A percentile compares a stretch with the other conserved stretches of the same genome.
phyloP scores from a whole-genome alignment of 2,797 vertebrate genomes.

The Parauchenoglanis ngamensis region DNA sequence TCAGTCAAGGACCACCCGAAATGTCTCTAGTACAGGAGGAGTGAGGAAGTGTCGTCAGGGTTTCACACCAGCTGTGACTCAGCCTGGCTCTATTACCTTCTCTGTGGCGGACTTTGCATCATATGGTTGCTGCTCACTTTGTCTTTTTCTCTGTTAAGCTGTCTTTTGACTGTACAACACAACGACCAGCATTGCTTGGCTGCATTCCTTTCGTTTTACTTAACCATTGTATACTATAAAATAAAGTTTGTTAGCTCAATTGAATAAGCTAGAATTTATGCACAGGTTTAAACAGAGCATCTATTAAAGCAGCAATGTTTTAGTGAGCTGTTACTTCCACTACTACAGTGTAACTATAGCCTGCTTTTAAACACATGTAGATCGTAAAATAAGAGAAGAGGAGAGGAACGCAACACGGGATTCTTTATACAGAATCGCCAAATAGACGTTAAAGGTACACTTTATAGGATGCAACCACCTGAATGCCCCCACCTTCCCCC shows the following conservation, averaged over 20 bases:
- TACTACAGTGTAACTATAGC: neutral
- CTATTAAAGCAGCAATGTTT: neutral
- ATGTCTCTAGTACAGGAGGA: slow-evolving; percentile 26
- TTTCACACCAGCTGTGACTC: slow-evolving; percentile 53
- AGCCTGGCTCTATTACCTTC: slow-evolving; percentile 24
- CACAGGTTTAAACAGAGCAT: too few relatives aligned
- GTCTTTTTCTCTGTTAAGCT: slow-evolving; percentile 35
- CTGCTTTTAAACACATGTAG: neutral
- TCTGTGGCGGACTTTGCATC: slow-evolving; percentile 38
- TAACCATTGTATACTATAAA: neutral
- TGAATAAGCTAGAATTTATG: neutral
- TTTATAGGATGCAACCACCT: neutral
- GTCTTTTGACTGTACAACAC: slow-evolving; percentile 38
- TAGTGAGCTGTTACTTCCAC: neutral
- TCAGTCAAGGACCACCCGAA: slow-evolving; percentile 49
- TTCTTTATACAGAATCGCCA: neutral
- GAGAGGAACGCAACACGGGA: neutral
- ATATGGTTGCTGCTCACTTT: slow-evolving; percentile 31
- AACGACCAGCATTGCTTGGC: slow-evolving; percentile 36
- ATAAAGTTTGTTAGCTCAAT: neutral
- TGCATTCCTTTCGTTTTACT: slow-evolving; percentile 23
- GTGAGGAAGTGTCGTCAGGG: slow-evolving; percentile 34
- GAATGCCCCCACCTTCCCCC: too few relatives aligned
- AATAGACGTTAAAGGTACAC: neutral
- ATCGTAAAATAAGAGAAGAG: neutral